Conservation (phyloP, 2,888 invertebrate genomes). For the Poecilus cupreus region DNA sequence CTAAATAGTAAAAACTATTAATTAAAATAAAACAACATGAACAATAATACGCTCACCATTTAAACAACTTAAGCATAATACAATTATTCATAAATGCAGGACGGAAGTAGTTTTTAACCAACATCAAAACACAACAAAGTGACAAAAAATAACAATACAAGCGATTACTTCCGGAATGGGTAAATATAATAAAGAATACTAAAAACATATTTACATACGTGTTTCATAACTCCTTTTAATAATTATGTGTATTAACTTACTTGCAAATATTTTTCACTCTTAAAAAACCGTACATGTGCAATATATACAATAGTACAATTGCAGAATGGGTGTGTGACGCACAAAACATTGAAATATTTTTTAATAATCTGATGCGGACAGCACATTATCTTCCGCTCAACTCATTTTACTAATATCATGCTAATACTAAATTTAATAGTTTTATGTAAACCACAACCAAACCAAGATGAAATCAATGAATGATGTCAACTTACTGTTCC, state of each 20-base stretch:
- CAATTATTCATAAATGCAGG: constrained; percentile 25
- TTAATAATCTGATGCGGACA: too few species aligned
- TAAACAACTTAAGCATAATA: background rate
- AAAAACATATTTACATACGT: constrained; percentile 7
- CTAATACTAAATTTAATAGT: too few species aligned
- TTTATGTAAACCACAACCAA: too few species aligned
- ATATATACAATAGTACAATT: too few species aligned
- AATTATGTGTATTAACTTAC: background rate
- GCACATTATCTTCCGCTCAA: too few species aligned
- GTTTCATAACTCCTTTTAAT: constrained; percentile 3
- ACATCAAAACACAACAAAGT: background rate
- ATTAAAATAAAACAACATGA: constrained; percentile 1
- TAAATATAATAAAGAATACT: constrained; percentile 17
- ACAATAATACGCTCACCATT: background rate
- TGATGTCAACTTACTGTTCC: too few species aligned
- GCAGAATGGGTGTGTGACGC: too few species aligned
- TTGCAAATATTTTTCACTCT: background rate
- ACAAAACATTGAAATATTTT: too few species aligned
- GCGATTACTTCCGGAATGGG: background rate
- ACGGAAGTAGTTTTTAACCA: background rate
- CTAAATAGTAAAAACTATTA: background rate
- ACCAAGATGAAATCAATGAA: too few species aligned
- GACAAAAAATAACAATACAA: constrained; percentile 23
- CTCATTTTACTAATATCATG: too few species aligned
- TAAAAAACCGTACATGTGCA: background rate